Conservation (phyloP, 2,113 vertebrate genomes). For the Hydrochoerus hydrochaeris region DNA sequence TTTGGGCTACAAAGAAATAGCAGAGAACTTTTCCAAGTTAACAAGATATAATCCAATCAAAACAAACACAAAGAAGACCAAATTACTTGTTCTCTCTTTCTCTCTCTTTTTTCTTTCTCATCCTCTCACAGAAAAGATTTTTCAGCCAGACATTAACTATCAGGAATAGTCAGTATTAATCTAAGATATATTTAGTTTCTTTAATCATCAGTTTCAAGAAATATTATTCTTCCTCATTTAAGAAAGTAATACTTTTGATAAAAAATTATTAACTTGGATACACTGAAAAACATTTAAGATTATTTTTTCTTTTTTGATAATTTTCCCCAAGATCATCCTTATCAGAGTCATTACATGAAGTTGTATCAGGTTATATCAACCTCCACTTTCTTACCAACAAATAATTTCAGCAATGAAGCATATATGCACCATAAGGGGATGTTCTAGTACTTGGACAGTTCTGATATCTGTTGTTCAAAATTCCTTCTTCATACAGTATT, state of each 20-base stretch:
- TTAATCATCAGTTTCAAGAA: conserved; percentile 43
- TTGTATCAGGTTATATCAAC: conserved; percentile 75
- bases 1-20: conserved; percentile 62
- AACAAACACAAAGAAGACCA: conserved; percentile 56
- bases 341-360: conserved; percentile 24
- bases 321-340: conserved; percentile 63
- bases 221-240: conserved; percentile 52
- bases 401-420: conserved; percentile 68
- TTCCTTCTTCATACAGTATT: not conserved
- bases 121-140: conserved; percentile 24
- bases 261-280: conserved; percentile 58
- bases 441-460: conserved; percentile 6
- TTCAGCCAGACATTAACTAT: conserved; percentile 59
- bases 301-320: conserved; percentile 43
- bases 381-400: conserved; percentile 65
- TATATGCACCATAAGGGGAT: conserved; percentile 34
- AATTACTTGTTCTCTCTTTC: conserved; percentile 9
- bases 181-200: conserved; percentile 60
- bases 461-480: not conserved
- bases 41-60: conserved; percentile 70
- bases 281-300: conserved; percentile 53
- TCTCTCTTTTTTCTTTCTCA: not conserved
- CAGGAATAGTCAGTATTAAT: conserved; percentile 11
- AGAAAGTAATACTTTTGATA: conserved; percentile 64
- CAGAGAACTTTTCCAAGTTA: conserved; percentile 66